A percentile compares a stretch with the other conserved stretches of the same genome.
phyloP scores from a whole-genome alignment of 2,797 vertebrate genomes.

The Microchirus variegatus region DNA sequence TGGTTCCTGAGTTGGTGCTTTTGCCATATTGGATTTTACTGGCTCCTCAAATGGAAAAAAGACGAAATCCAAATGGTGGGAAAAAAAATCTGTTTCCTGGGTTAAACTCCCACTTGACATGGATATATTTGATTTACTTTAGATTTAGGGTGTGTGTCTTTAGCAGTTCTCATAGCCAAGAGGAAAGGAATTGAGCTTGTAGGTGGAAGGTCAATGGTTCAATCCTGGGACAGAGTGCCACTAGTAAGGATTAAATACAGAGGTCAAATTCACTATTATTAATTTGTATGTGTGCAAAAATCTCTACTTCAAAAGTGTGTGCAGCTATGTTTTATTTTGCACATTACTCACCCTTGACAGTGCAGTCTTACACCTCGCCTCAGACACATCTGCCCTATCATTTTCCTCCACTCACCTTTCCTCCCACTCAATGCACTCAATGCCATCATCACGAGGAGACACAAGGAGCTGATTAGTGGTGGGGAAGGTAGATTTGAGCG shows the following conservation, averaged over 20 bases:
- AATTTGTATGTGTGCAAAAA: no score
- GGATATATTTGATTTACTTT: slow-evolving; percentile 31
- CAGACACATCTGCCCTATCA: slow-evolving; percentile 13
- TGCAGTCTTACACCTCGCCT: slow-evolving; percentile 11
- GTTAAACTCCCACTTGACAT: slow-evolving; percentile 12
- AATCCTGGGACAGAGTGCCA: no score
- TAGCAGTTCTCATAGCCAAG: no score
- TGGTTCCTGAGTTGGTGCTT: slow-evolving; percentile 17
- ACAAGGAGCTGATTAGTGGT: slow-evolving; percentile 44
- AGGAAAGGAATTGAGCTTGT: no score
- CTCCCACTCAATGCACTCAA: slow-evolving; percentile 10
- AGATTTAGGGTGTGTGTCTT: no score
- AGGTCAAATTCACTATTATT: no score
- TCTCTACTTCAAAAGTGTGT: background rate
- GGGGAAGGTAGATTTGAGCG: slow-evolving; percentile 49
- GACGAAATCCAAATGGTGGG: slow-evolving; percentile 20
- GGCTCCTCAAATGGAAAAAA: slow-evolving; percentile 32
- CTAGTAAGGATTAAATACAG: no score
- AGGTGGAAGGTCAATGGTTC: no score
- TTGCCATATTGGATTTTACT: slow-evolving; percentile 37
- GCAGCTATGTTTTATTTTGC: background rate
- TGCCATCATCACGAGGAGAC: slow-evolving; percentile 10
- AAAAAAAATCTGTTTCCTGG: slow-evolving; percentile 28
- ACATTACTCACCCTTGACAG: background rate
- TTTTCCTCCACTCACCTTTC: slow-evolving; percentile 11